Base-by-base conservation (phyloP, 92 coral and sea anemone genomes). In the Paramuricea clavata region DNA sequence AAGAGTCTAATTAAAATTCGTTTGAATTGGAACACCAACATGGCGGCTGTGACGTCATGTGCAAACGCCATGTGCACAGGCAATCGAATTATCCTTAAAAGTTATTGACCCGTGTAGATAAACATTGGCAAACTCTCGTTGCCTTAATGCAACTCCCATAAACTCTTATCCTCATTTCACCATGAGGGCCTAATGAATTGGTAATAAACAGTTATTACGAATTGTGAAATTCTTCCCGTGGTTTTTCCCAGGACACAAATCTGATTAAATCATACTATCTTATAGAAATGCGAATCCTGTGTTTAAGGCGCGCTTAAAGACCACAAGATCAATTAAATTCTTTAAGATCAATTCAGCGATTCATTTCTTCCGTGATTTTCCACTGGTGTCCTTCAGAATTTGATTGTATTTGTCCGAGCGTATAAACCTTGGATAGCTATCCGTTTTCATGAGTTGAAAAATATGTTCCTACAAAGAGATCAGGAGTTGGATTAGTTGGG, bases 321-420 rank as follows among this genome's bases (percentile, higher is more conserved):
- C 32, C 33, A 12, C 8, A n/a, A n/a, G 33, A 28, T 33, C 72
- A 65, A 31, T 65, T 65, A 15, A 28, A 65, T 65, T 65, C 72
- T 9, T 65, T 27, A 12, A 1, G 41, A 28, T 65, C 6, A 28
- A 5, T 1, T 13, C 2, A n/a, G 78, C 19, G 56, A 5, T n/a
- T 35, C 16, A 78, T 79, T 79, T 79, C 47, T 79, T 79, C 28
- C 84, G 49, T 23, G 84, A 33, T 79, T 79, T 79, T 9, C 81
- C 73, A 19, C 19, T 79, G 34, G 73, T 26, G 39, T 79, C 91
- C 81, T 94, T 96, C 22, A 93, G 70, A 35, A 96, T 93, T 47
- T 96, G 98, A 81, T 96, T 96, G 88, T 96, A 96, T 25, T 87
- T 94, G 56, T 96, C 99, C 76, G 98, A 93, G 52, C 99, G 99